phyloP scores from a whole-genome alignment of 2,113 vertebrate species.

The Pachyramphus minor region DNA sequence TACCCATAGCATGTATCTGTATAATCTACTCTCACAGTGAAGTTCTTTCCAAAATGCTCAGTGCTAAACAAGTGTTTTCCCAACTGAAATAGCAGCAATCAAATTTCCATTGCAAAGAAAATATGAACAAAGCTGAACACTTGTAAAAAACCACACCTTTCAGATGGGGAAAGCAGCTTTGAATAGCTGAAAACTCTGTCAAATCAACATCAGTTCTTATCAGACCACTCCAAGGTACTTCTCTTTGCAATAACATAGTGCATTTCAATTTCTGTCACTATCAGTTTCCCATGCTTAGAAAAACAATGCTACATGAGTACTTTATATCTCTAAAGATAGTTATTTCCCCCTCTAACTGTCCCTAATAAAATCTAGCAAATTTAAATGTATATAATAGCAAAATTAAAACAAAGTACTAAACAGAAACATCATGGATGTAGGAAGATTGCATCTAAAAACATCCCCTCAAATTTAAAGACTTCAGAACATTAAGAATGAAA shows the following conservation, averaged over 20 bases:
- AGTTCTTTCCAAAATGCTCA: conserved; percentile 2
- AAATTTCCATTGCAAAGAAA: conserved; percentile 29
- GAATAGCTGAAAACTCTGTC: neutral
- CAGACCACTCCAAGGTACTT: conserved; percentile 14
- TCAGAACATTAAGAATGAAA: neutral
- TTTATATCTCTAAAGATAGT: neutral
- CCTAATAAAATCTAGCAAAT: neutral
- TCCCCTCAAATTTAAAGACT: neutral
- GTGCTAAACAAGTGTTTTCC: neutral
- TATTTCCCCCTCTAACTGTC: neutral
- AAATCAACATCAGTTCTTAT: conserved; percentile 34
- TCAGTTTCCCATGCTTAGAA: neutral
- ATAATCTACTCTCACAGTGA: neutral
- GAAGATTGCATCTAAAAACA: neutral
- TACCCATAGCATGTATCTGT: neutral
- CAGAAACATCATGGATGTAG: neutral
- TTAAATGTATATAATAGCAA: neutral
- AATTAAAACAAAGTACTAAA: neutral
- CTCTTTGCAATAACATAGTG: conserved; percentile 5
- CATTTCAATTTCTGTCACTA: neutral
- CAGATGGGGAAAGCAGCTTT: neutral
- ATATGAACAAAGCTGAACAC: neutral
- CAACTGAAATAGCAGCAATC: conserved; percentile 9
- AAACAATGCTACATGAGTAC: neutral
- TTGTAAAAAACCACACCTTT: neutral